Evolutionary conservation across 1,140 invertebrate species (phyloP).

Genomic region (Panonychus citri): DNA sequence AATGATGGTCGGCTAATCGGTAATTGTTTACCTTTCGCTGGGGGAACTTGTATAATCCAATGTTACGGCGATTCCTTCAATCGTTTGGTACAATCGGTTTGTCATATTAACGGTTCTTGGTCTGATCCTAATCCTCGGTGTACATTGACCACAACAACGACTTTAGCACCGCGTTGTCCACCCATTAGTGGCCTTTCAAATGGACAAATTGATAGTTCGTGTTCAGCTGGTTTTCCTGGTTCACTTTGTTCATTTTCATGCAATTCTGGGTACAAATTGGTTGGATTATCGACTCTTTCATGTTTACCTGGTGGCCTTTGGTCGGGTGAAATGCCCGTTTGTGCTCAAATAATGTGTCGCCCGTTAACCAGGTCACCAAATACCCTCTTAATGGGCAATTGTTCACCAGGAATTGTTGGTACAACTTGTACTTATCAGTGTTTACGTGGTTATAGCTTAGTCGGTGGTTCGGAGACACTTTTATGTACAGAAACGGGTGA

Average conservation of each 20-base stretch:
- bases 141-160: neutral
- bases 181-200: neutral
- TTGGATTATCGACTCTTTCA: neutral
- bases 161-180: neutral
- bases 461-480: neutral
- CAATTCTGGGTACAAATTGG: neutral
- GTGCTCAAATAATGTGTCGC: neutral
- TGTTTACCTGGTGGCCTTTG: neutral
- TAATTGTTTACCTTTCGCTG: neutral
- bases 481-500: conserved; percentile 3
- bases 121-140: neutral
- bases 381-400: neutral
- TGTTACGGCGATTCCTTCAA: neutral
- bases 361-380: neutral
- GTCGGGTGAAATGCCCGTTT: neutral
- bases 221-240: neutral
- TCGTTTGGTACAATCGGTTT: neutral
- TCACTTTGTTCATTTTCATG: neutral
- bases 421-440: neutral
- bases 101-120: neutral
- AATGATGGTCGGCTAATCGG: neutral
- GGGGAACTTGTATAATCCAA: neutral
- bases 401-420: neutral
- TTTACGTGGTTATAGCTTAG: neutral
- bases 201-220: conserved; percentile 1